A percentile compares a stretch with the other conserved stretches of the same genome.
Conservation (phyloP, 2,113 vertebrate genomes). For the Platycercus adscitus region DNA sequence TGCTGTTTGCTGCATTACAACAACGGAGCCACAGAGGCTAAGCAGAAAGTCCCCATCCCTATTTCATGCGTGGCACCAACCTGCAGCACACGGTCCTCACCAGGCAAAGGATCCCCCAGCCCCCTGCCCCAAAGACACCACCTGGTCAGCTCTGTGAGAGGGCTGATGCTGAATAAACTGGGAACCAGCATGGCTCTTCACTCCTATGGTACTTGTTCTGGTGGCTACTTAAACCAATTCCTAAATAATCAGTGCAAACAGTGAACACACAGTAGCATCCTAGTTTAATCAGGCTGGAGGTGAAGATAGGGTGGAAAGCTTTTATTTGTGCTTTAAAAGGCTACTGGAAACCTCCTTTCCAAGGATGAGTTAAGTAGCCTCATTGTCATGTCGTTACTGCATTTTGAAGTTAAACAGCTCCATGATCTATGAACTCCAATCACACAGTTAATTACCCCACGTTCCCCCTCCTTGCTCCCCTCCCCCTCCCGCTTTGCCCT, state of each 20-base stretch:
- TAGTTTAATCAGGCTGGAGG: background rate
- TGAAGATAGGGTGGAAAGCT: background rate
- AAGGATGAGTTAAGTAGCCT: slow-evolving; percentile 55
- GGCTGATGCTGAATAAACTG: background rate
- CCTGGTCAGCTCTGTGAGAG: accelerated
- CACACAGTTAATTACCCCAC: slow-evolving; percentile 70
- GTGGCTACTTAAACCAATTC: background rate
- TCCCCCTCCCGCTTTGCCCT: slow-evolving; percentile 28
- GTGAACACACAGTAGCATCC: background rate
- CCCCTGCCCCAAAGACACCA: background rate
- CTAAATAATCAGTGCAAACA: background rate
- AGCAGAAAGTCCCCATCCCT: background rate
- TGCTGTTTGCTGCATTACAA: background rate
- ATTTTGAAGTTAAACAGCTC: slow-evolving; percentile 70
- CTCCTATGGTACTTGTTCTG: background rate
- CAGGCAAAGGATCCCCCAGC: background rate
- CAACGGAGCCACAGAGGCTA: accelerated
- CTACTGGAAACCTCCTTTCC: background rate
- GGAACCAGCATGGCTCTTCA: background rate
- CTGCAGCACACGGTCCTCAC: accelerated
- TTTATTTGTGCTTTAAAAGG: background rate
- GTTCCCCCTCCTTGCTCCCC: slow-evolving; percentile 16
- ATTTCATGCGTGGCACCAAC: background rate
- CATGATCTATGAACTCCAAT: slow-evolving; percentile 69
- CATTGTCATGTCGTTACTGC: slow-evolving; percentile 47